Conservation (phyloP, 2,797 vertebrate species). For the Zalophus californianus region DNA sequence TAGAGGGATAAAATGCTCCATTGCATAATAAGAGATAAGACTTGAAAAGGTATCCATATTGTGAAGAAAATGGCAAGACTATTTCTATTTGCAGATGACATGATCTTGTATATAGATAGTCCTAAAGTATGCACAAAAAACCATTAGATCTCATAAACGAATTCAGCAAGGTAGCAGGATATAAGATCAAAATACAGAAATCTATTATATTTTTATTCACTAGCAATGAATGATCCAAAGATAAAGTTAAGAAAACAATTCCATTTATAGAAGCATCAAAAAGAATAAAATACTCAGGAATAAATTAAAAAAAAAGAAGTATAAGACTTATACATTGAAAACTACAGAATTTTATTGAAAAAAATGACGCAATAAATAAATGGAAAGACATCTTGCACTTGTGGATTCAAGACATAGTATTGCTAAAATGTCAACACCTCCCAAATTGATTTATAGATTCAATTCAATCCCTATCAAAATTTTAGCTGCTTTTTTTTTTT, state of each 20-base stretch:
- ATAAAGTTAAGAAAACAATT: neutral
- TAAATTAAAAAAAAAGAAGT: neutral
- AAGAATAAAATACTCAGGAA: neutral
- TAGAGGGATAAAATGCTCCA: neutral
- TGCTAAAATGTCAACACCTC: neutral
- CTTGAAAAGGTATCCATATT: neutral
- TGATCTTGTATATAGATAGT: neutral
- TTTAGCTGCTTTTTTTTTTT: neutral
- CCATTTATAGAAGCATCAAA: neutral
- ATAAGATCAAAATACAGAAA: constrained; percentile 1
- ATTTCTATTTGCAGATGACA: neutral
- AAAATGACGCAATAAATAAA: neutral
- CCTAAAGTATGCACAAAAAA: neutral
- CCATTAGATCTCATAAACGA: neutral
- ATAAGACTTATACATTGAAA: neutral
- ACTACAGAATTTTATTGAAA: neutral
- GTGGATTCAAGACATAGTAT: neutral
- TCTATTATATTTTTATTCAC: neutral
- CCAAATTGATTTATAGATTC: neutral
- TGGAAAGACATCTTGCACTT: neutral
- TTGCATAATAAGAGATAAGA: neutral
- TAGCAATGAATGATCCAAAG: constrained; percentile 13
- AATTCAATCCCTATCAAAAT: neutral
- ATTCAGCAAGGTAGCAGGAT: neutral
- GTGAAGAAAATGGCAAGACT: neutral